Base-by-base conservation (phyloP, 2,888 invertebrate genomes). In the Pelosia muscerda region DNA sequence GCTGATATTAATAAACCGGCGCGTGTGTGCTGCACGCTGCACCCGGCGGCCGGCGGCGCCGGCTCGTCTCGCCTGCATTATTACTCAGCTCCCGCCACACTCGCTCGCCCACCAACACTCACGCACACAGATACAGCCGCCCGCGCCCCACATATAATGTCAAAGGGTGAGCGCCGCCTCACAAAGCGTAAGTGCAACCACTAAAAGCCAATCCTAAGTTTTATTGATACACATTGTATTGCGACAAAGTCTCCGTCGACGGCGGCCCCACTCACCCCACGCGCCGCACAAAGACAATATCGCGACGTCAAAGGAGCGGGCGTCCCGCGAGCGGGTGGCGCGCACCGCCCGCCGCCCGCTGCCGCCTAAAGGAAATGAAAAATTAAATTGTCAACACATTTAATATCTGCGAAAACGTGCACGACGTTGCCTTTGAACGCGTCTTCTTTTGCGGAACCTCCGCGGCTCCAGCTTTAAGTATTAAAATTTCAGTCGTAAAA, bases 181-280 rank as follows among this genome's bases (percentile, higher is more conserved):
- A 94, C 94, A 94, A 94, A 94, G 94, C 94, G 95, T 95, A 94
- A 95, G 95, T 95, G 94, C 95, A 94, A 94, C 95, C 95, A 94
- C 95, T 95, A 95, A 95, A 95, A 95, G 95, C 95, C 95, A 95
- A 95, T 95, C 94, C 95, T 94, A 95, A 95, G 95, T 95, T 95
- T 95, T 95, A 95, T 95, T 95, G 95, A 95, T 95, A 95, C 95
- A 95, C 95, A 95, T 95, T 95, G 94, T 95, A 95, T 95, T 95
- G 95, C 94, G 95, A 95, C 95, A 95, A 94, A 94, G 95, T 95
- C 94, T 94, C 93, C 90, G 92, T 86, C 91, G 92, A 81, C 90
- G 88, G 88, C 87, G 92, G 91, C 88, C 92, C 89, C 88, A 88
- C 92, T 87, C 92, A 92, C 91, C 92, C 94, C 94, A 91, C 90